Evolutionary conservation across 2,888 invertebrate species (phyloP).

Genomic region (Thymelicus sylvestris): DNA sequence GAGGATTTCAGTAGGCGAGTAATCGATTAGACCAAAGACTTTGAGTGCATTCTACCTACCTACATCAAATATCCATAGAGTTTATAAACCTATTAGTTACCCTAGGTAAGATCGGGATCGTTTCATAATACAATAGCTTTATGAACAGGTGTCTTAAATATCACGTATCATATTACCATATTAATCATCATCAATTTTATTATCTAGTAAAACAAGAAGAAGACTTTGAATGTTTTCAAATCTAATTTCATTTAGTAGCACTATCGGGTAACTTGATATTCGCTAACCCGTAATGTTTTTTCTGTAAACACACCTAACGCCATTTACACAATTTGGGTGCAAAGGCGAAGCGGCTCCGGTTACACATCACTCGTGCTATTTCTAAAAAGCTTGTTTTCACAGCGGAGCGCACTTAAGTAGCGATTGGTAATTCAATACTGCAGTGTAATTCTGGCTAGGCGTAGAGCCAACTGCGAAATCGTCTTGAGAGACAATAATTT

Average conservation of each 20-base stretch:
- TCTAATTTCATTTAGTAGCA: conserved; percentile 30
- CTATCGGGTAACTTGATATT: conserved; percentile 54
- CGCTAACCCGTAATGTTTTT: conserved; percentile 64
- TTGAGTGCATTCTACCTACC: too few species aligned
- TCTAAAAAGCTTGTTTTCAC: conserved; percentile 82
- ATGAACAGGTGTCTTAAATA: not conserved
- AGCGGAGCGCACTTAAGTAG: conserved; percentile 78
- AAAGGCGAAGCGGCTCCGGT: conserved; percentile 69
- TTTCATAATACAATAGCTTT: not conserved
- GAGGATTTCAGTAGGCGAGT: too few species aligned
- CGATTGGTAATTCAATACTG: conserved; percentile 71
- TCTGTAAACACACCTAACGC: conserved; percentile 76
- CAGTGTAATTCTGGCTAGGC: conserved; percentile 68
- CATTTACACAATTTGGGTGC: conserved; percentile 78
- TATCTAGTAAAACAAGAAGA: not conserved
- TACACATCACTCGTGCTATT: conserved; percentile 73
- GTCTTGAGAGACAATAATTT: conserved; percentile 2
- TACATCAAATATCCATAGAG: too few species aligned
- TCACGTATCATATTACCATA: conserved; percentile 5
- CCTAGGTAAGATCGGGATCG: too few species aligned
- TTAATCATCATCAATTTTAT: not conserved
- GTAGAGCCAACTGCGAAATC: conserved; percentile 63
- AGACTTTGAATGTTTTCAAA: conserved; percentile 11
- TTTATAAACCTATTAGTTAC: too few species aligned
- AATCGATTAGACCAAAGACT: too few species aligned